These are phyloP conservation scores for Agonopterix heracliana DNA, from an alignment of 2,888 invertebrate species.

Conservation along the genomic window DNA sequence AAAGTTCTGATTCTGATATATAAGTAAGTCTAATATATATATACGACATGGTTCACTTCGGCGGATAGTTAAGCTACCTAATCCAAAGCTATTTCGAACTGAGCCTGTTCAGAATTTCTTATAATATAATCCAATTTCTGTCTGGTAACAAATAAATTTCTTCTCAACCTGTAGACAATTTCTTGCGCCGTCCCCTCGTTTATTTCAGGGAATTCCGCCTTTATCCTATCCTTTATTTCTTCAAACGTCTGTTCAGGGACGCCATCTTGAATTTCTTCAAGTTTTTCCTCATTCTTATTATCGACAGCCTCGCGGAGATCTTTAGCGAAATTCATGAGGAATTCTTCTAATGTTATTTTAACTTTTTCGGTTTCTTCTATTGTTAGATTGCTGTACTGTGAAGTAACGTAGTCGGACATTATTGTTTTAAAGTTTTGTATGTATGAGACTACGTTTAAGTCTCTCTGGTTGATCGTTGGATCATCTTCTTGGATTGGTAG, in stretches of 20 bases:
- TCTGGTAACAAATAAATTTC: conserved; percentile 20
- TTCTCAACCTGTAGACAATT: conserved; percentile 24
- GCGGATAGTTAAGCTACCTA: no score
- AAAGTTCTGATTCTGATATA: no score
- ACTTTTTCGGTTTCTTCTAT: conserved; percentile 17
- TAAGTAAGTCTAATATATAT: no score
- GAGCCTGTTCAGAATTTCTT: conserved; percentile 13
- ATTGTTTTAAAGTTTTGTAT: conserved; percentile 17
- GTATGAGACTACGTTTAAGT: conserved; percentile 9
- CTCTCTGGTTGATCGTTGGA: background rate
- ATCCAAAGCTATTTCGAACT: background rate
- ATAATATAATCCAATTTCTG: conserved; percentile 24
- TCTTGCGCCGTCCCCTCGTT: conserved; percentile 18
- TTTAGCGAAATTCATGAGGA: conserved; percentile 25
- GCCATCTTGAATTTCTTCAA: conserved; percentile 3
- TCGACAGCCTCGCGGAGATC: conserved; percentile 24
- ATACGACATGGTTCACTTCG: no score
- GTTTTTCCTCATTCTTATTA: conserved; percentile 8
- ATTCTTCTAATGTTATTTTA: conserved; percentile 23
- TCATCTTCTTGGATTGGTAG: no score
- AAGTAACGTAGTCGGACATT: conserved; percentile 14
- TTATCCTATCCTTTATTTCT: conserved; percentile 22
- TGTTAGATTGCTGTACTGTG: conserved; percentile 15
- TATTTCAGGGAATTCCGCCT: conserved; percentile 19
- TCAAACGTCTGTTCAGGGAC: conserved; percentile 15